Base-by-base conservation (phyloP, 2,797 vertebrate species). In the Perodicticus potto region DNA sequence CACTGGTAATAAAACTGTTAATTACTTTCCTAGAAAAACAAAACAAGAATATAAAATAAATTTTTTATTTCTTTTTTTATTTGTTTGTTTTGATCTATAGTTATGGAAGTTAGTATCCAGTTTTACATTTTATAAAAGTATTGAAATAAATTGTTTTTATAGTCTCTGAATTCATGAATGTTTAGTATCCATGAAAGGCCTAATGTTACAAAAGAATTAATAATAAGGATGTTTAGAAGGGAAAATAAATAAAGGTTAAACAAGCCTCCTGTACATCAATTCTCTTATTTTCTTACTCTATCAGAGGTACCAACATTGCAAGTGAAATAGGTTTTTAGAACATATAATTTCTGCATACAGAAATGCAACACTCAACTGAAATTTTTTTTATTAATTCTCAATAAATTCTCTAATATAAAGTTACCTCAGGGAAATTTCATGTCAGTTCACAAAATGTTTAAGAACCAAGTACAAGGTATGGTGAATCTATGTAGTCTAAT, bases 401-500 rank as follows among this genome's bases (percentile, higher is more conserved):
- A 84, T 40, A 61, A 10, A 57, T 85, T 83, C 91, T 80, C 23
- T 32, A 91, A 55, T 29, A 57, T 73, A 14, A 87, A 69, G 5
- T 45, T 93, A 91, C 55, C 87, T 89, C 70, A 63, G 73, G 73
- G 55, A 93, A 91, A 72, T 86, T 45, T 72, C n/a, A 72, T 59
- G 27, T 85, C 87, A 91, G 40, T 69, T 96, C 65, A 89, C 61
- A 96, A 91, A 93, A 83, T 93, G 89, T 83, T 92, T 25, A 83
- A 43, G 1, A 32, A 1, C 22, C 19, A 19, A 69, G 11, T 25
- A 55, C 7, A 32, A 25, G 25, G 27, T 78, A 91, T 25, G 14
- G 29, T 78, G 49, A 55, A 32, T 80, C 37, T 89, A 45, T 53
- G 43, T 8, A 45, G 12, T 57, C 27, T 69, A 69, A 95, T 70